These are phyloP conservation scores for Eumaeus atala DNA, from an alignment of 1,140 invertebrate species.

Conservation along the genomic window DNA sequence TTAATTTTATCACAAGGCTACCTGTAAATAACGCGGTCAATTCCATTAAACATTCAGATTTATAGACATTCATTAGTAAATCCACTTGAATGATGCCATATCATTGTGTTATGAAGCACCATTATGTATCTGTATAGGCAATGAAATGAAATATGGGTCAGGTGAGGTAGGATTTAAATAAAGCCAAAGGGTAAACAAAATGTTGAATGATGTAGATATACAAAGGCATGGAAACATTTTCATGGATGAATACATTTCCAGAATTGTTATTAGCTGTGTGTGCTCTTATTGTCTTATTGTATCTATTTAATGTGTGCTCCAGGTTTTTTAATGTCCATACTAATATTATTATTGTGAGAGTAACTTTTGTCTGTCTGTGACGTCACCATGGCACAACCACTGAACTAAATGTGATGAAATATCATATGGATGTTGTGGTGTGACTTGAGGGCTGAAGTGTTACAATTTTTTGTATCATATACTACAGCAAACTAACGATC, in stretches of 20 bases:
- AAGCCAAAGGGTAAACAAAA: constrained; percentile 4
- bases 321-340: no score
- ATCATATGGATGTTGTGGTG: no score
- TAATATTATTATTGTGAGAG: no score
- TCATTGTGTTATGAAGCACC: not conserved
- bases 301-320: no score
- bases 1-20: not conserved
- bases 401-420: no score
- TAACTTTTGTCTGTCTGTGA: no score
- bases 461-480: no score
- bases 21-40: not conserved
- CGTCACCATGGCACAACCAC: no score
- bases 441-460: no score
- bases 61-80: not conserved
- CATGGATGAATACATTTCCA: not conserved
- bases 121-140: not conserved
- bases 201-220: constrained; percentile 4
- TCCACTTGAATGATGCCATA: not conserved
- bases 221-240: not conserved
- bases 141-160: constrained; percentile 8
- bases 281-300: no score
- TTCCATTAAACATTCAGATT: not conserved
- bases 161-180: not conserved
- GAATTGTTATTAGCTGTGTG: no score
- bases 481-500: no score